Evolutionary conservation across 2,113 vertebrate species (phyloP).

Genomic region (Phasianus colchicus): DNA sequence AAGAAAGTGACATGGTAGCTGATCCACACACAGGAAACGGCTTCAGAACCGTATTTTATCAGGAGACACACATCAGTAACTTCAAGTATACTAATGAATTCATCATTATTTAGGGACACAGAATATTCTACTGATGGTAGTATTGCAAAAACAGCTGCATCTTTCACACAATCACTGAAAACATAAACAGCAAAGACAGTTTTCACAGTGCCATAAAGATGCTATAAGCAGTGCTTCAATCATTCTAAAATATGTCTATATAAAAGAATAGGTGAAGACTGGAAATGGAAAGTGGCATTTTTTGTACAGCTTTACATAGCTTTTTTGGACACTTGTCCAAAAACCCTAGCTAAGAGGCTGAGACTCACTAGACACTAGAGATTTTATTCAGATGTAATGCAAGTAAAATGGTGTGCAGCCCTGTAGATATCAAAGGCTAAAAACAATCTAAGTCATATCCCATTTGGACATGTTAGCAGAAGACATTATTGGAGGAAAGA

Average conservation of each 20-base stretch:
- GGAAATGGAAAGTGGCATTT: not conserved
- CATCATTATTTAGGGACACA: not conserved
- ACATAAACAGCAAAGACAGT: constrained; percentile 5
- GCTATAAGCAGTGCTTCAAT: not conserved
- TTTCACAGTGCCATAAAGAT: not conserved
- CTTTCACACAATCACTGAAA: constrained; percentile 41
- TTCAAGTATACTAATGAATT: not conserved
- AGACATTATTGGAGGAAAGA: not conserved
- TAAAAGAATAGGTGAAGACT: not conserved
- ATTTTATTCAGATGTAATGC: not conserved
- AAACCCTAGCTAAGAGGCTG: not conserved
- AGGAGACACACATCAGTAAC: not conserved
- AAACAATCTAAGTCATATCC: not conserved
- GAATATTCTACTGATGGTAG: not conserved
- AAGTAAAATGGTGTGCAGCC: not conserved
- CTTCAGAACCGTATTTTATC: not conserved
- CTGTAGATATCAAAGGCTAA: too few relatives aligned
- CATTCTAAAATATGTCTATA: not conserved
- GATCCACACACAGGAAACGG: not conserved
- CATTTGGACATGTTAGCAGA: not conserved
- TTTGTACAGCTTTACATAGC: too few relatives aligned
- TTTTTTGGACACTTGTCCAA: not conserved
- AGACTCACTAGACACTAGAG: not conserved
- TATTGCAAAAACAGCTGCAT: constrained; percentile 35
- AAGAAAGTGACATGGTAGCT: not conserved